Base-by-base conservation (phyloP, 2,797 vertebrate genomes). In the Lepus oiostolus region DNA sequence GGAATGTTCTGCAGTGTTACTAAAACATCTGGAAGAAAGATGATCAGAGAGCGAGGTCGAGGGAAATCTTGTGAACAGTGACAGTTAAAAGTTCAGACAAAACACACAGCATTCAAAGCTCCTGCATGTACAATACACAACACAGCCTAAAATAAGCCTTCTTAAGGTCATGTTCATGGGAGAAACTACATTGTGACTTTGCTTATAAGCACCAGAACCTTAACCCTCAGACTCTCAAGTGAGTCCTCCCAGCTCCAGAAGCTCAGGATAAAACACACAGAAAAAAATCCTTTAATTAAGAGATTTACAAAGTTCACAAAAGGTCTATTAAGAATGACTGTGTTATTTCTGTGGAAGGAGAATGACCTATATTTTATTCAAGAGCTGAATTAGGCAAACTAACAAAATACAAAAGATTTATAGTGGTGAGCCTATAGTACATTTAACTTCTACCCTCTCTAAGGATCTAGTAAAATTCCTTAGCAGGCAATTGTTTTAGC, bases 351-450 rank as follows among this genome's bases (percentile, higher is more conserved):
- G 4, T 83, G 54, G 32, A 82, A 93, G 26, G 8, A 77, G 28
- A 93, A 84, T 91, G 76, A 76, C 89, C 91, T 91, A 86, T 28
- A 93, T 96, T 96, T 94, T 79, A 89, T 24, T 42, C 22, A n/a
- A 77, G 50, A 84, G 62, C 50, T 81, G 72, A 93, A 76, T 35
- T 79, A 91, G 67, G 16, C 68, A 89, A 85, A 82, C n/a, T 85
- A 68, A 93, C 93, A 95, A 86, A 92, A 60, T 19, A 42, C 8
- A 32, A 60, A 93, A 88, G 50, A 89, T 86, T 85, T 74, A 52
- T 13, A 81, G 30, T 30, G 26, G 26, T 10, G 12, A 93, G 62
- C 79, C n/a, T 80, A 89, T 83, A 88, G 89, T 77, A 85, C 62
- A 62, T 47, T 93, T 80, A 50, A 93, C 54, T 91, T 58, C 70